Percentiles rank a stretch among this genome's conserved stretches.
Conservation (phyloP, 2,113 vertebrate genomes). For the Nanger granti region DNA sequence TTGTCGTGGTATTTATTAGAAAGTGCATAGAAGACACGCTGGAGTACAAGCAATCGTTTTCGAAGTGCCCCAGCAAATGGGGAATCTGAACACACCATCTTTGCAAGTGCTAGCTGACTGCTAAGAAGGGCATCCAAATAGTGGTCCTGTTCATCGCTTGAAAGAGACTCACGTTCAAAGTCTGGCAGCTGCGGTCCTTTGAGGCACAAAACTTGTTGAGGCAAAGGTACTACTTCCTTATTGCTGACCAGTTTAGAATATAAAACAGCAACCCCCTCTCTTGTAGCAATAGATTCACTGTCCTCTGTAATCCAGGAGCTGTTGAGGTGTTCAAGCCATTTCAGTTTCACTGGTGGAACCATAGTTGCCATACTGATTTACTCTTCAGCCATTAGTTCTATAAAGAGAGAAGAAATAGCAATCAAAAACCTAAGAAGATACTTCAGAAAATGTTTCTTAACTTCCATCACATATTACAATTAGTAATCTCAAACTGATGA, state of each 20-base stretch:
- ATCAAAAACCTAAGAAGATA: background rate
- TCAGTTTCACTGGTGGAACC: conserved; percentile 97
- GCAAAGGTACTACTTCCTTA: conserved; percentile 95
- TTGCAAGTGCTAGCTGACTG: conserved; percentile 96
- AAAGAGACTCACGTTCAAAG: conserved; percentile 96
- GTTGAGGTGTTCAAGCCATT: conserved; percentile 99
- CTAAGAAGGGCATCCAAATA: conserved; percentile 96
- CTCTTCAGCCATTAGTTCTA: conserved; percentile 90
- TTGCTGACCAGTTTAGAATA: conserved; percentile 94
- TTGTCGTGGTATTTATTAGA: conserved; percentile 99
- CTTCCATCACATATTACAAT: background rate
- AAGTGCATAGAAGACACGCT: conserved; percentile 96
- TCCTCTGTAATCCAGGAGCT: conserved; percentile 99
- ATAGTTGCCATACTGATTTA: conserved; percentile 92
- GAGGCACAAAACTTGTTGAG: conserved; percentile 96
- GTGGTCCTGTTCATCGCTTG: conserved; percentile 98
- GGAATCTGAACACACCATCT: conserved; percentile 98
- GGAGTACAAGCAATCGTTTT: conserved; percentile 93
- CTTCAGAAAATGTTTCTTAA: conserved; percentile 26
- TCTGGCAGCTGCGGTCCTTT: conserved; percentile 98
- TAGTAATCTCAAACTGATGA: conserved; percentile 28
- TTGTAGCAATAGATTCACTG: conserved; percentile 96
- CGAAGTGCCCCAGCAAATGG: conserved; percentile 94
- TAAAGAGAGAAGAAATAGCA: conserved; percentile 26
- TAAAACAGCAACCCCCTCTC: conserved; percentile 92